phyloP scores from a whole-genome alignment of 2,797 vertebrate genomes.

The Eupleurogrammus muticus region DNA sequence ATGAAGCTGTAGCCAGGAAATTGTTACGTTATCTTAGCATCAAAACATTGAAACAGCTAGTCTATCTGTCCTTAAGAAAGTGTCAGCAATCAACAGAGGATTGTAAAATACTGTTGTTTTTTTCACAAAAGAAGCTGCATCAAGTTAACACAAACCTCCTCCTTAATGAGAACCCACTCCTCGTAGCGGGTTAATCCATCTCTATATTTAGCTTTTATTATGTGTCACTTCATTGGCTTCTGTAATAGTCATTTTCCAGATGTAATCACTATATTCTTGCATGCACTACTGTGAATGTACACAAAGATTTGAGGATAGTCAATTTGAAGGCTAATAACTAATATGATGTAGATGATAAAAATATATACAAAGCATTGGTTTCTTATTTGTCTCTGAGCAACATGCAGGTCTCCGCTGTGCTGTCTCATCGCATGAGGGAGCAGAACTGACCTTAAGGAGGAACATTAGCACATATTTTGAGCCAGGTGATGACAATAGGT shows the following conservation, averaged over 20 bases:
- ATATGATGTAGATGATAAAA: neutral
- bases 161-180: neutral
- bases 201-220: neutral
- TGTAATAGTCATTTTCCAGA: neutral
- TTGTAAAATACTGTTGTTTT: too few relatives aligned
- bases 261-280: neutral
- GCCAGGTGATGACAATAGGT: constrained; percentile 58
- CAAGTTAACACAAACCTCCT: too few relatives aligned
- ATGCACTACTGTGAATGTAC: neutral
- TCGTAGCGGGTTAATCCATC: neutral
- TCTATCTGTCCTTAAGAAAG: too few relatives aligned
- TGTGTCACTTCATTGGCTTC: neutral
- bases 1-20: too few relatives aligned
- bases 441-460: constrained; percentile 51
- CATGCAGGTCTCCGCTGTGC: constrained; percentile 19
- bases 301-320: neutral
- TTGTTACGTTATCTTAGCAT: too few relatives aligned
- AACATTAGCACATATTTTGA: constrained; percentile 71
- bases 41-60: too few relatives aligned
- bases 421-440: constrained; percentile 56
- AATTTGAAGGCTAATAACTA: neutral
- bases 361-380: neutral
- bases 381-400: constrained; percentile 32
- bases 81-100: too few relatives aligned
- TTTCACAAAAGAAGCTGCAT: too few relatives aligned